phyloP scores from a whole-genome alignment of 1,140 invertebrate genomes.

The Globodera ellingtonae region DNA sequence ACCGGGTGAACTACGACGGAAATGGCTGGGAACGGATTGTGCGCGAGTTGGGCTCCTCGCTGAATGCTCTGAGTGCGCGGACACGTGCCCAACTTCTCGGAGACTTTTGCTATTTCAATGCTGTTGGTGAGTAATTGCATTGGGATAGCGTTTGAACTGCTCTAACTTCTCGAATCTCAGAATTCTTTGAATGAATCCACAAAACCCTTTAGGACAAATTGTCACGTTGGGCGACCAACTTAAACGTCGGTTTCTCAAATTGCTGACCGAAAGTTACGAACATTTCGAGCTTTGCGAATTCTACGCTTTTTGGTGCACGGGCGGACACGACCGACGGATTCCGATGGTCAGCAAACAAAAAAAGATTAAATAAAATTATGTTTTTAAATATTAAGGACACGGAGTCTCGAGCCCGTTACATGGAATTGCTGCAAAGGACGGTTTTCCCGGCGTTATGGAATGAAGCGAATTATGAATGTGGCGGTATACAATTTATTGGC shows the following conservation, averaged over 20 bases:
- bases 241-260: slow-evolving; percentile 25
- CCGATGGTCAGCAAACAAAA: slow-evolving; percentile 23
- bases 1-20: slow-evolving; percentile 40
- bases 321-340: slow-evolving; percentile 27
- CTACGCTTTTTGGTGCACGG: slow-evolving; percentile 45
- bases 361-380: neutral
- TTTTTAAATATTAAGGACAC: slow-evolving; percentile 1
- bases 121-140: slow-evolving; percentile 27
- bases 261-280: slow-evolving; percentile 39
- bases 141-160: neutral
- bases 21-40: slow-evolving; percentile 37
- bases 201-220: slow-evolving; percentile 22
- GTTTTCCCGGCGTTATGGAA: slow-evolving; percentile 38
- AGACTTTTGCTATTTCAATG: slow-evolving; percentile 45
- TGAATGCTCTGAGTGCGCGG: neutral
- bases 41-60: slow-evolving; percentile 17
- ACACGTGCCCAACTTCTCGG: slow-evolving; percentile 34
- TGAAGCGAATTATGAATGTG: slow-evolving; percentile 37
- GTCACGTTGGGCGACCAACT: slow-evolving; percentile 9
- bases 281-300: slow-evolving; percentile 45
- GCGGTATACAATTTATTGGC: slow-evolving; percentile 5
- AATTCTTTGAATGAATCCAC: too few species aligned
- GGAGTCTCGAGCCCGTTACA: slow-evolving; percentile 23
- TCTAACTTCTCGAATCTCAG: neutral
- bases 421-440: slow-evolving; percentile 17